Evolutionary conservation across 2,113 vertebrate species (phyloP).

Genomic region (Progne subis): DNA sequence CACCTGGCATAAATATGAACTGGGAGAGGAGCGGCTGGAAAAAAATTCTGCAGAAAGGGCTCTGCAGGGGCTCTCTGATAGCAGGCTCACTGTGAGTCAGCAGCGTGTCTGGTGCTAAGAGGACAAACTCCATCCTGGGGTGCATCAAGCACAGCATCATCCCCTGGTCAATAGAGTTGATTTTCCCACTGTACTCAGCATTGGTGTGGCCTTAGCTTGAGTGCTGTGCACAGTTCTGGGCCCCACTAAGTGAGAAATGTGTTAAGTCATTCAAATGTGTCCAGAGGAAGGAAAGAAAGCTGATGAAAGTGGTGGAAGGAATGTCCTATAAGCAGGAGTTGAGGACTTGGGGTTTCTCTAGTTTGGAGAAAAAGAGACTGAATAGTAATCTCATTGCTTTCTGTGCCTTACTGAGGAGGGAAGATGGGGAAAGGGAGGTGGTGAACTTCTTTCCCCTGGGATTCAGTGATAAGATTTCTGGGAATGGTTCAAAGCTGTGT

Average conservation of each 20-base stretch:
- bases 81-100: rapidly evolving
- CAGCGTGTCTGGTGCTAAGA: not conserved
- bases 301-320: not conserved
- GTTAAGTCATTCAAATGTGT: rapidly evolving
- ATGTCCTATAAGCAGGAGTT: not conserved
- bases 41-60: not conserved
- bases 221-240: not conserved
- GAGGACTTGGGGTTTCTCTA: not conserved
- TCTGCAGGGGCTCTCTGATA: not conserved
- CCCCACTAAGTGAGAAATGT: not conserved
- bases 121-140: not conserved
- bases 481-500: not conserved
- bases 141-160: not conserved
- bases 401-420: not conserved
- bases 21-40: not conserved
- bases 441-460: not conserved
- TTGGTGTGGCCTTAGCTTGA: not conserved
- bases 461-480: not conserved
- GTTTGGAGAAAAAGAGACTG: not conserved
- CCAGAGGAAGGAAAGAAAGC: not conserved
- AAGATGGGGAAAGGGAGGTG: not conserved
- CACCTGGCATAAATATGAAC: rapidly evolving
- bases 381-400: rapidly evolving
- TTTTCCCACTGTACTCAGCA: rapidly evolving
- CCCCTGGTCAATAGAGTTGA: rapidly evolving